A percentile compares a stretch with the other conserved stretches of the same genome.
Evolutionary conservation across 1,140 invertebrate genomes (phyloP).

Genomic region (Steinernema feltiae): DNA sequence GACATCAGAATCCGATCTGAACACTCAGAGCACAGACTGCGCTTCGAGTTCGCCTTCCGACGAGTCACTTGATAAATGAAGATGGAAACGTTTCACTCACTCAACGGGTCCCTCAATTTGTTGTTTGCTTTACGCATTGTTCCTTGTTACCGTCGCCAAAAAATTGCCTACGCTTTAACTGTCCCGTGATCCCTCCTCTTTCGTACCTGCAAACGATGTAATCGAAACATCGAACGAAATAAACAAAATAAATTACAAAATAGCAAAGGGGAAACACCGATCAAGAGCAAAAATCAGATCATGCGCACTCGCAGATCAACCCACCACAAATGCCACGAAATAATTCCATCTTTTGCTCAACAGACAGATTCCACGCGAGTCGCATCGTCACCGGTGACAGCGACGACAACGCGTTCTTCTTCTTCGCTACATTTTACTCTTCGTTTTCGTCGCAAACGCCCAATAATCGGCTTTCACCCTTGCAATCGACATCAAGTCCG

Average conservation of each 20-base stretch:
- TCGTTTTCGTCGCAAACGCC: not conserved
- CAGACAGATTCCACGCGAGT: too few relatives aligned
- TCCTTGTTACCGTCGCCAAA: not conserved
- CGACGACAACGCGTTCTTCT: too few relatives aligned
- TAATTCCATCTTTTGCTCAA: too few relatives aligned
- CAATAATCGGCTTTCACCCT: slow-evolving; percentile 1
- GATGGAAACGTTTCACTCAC: not conserved
- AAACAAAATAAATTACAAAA: not conserved
- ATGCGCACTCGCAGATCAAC: too few relatives aligned
- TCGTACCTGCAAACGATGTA: not conserved
- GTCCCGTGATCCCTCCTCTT: slow-evolving; percentile 1
- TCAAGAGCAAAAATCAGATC: too few relatives aligned
- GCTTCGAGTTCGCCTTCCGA: not conserved
- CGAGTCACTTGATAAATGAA: not conserved
- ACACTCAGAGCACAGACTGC: slow-evolving; percentile 3
- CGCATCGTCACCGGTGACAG: too few relatives aligned
- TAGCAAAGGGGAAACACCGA: too few relatives aligned
- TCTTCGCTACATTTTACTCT: too few relatives aligned
- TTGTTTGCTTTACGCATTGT: not conserved
- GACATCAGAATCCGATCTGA: not conserved
- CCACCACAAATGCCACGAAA: too few relatives aligned
- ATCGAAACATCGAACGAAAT: not conserved
- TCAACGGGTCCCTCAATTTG: not conserved
- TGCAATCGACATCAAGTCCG: too few relatives aligned
- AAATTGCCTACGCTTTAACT: slow-evolving; percentile 14